Evolutionary conservation across 2,797 vertebrate genomes (phyloP), one percentile per base, ranked within the genome.

Genomic region (Characodon lateralis): DNA sequence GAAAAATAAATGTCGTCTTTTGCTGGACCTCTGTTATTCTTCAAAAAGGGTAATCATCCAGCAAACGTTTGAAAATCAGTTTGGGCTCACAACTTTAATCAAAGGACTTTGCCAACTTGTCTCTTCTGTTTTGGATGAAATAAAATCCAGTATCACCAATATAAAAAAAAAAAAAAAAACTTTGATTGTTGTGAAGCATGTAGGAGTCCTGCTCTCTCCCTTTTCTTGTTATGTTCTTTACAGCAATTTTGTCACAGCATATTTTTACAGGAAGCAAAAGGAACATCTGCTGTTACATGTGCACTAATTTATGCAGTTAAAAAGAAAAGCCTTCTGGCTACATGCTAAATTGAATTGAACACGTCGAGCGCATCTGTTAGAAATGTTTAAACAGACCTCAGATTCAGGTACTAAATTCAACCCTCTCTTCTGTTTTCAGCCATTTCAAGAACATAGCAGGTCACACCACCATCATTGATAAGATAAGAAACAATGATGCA

Each of bases 1-100:
- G 35, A 71, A 39, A 51, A 46, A 28, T 70, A 24, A 81, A 79
- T 51, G 39, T 68, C 1, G 18, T 28, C 28, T 73, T 73, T 79
- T 48, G 63, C 77, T 73, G 43, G 5, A 71, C 43, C 10, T 16
- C 2, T 72, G 43, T 3, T 73, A 46, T 28, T 50, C 26, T 55
- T 76, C 6, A 10, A 75, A 26, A 35, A 51, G n/a, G 12, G 2
- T 5, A 72, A 71, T 4, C 53, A 31, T 18, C 63, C 12, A 35
- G 39, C 18, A 78, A 68, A 56, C 7, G 31, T 65, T 6, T 20
- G n/a, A 69, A 82, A 46, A 1, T 5, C 2, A 50, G 72, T 35
- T 48, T 66, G 28, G 58, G 24, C 53, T 35, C 51, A 50, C n/a
- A 6, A 28, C 66, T 73, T 26, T 16, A 6, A 48, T 51, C 0